Evolutionary conservation across 2,888 invertebrate genomes (phyloP).

Genomic region (Volucella inanis): DNA sequence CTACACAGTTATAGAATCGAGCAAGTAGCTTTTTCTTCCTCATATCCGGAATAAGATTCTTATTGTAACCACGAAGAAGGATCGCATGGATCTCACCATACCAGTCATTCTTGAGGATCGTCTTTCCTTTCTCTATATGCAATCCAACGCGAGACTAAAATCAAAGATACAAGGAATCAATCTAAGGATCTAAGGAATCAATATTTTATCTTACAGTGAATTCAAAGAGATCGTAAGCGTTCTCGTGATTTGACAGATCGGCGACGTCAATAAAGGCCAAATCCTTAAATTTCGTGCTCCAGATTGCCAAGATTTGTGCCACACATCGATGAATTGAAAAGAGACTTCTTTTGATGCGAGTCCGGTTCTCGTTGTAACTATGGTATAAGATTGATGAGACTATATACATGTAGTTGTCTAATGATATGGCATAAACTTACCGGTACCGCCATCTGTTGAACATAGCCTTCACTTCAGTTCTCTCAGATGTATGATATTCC

Average conservation of each 20-base stretch:
- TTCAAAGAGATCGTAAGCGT: conserved; percentile 82
- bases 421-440: conserved; percentile 74
- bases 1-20: conserved; percentile 93
- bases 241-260: conserved; percentile 77
- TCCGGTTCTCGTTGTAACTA: conserved; percentile 83
- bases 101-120: conserved; percentile 86
- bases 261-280: conserved; percentile 81
- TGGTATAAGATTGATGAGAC: background rate
- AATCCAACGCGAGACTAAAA: conserved; percentile 82
- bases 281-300: conserved; percentile 90
- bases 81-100: conserved; percentile 81
- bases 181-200: background rate
- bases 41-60: conserved; percentile 87
- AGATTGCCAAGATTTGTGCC: conserved; percentile 90
- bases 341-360: conserved; percentile 86
- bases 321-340: conserved; percentile 92
- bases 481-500: conserved; percentile 78
- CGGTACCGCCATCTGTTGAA: conserved; percentile 88
- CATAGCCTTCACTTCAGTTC: conserved; percentile 85
- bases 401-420: background rate
- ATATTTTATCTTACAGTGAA: conserved; percentile 79
- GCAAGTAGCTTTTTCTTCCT: conserved; percentile 87
- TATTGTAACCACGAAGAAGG: conserved; percentile 86
- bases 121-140: conserved; percentile 88
- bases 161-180: too few species aligned